phyloP scores from a whole-genome alignment of 2,113 vertebrate genomes.

The Pyrgilauda ruficollis region DNA sequence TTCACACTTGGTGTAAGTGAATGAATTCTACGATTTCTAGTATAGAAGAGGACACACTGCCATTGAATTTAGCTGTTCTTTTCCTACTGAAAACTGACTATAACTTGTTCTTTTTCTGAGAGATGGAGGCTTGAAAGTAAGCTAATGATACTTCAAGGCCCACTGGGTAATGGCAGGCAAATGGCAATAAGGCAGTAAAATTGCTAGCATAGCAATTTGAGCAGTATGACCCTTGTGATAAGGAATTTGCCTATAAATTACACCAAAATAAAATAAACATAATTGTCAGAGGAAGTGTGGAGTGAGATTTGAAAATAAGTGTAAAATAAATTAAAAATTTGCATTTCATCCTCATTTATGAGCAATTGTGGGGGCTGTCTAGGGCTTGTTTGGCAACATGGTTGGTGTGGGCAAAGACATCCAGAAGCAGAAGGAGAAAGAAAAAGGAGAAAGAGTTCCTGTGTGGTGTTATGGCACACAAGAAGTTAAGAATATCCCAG shows the following conservation, averaged over 20 bases:
- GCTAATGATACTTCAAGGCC: not conserved
- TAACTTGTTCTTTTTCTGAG: not conserved
- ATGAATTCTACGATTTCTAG: not conserved
- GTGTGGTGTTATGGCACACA: not conserved
- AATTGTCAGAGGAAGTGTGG: not conserved
- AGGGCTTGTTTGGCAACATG: not conserved
- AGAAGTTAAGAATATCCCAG: constrained; percentile 22
- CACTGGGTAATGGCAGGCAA: not conserved
- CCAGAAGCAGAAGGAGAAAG: not conserved
- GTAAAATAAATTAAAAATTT: not conserved
- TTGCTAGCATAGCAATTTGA: not conserved
- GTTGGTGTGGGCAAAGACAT: not conserved
- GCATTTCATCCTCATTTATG: not conserved
- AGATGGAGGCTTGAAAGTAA: not conserved
- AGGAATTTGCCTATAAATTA: not conserved
- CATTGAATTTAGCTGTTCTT: not conserved
- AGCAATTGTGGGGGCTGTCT: fast-evolving
- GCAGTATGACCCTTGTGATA: not conserved
- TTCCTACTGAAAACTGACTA: not conserved
- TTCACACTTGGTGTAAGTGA: not conserved
- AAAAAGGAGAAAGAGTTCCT: not conserved
- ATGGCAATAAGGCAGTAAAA: not conserved
- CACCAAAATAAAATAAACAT: not conserved
- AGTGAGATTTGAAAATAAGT: not conserved
- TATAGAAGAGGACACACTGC: not conserved